Evolutionary conservation across 2,888 invertebrate genomes (phyloP).

Genomic region (Drosophila yooni): DNA sequence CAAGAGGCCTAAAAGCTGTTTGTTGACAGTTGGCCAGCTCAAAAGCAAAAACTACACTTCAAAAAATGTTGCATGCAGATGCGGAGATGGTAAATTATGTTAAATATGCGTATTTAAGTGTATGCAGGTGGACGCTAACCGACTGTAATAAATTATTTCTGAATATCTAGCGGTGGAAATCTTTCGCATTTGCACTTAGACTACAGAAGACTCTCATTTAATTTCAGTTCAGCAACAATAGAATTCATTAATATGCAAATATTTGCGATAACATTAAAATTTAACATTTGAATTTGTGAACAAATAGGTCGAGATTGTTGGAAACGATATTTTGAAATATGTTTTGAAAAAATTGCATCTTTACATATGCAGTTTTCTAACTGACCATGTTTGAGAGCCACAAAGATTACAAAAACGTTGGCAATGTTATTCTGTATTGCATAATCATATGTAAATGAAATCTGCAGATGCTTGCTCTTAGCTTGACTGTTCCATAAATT

Average conservation of each 20-base stretch:
- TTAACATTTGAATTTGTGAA: neutral
- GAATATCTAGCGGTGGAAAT: neutral
- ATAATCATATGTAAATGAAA: conserved; percentile 57
- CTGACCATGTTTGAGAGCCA: neutral
- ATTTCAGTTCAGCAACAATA: neutral
- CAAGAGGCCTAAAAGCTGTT: conserved; percentile 68
- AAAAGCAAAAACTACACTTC: conserved; percentile 27
- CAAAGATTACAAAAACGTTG: neutral
- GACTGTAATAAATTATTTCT: neutral
- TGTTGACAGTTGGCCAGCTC: conserved; percentile 45
- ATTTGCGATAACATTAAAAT: neutral
- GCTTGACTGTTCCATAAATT: conserved; percentile 37
- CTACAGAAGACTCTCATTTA: neutral
- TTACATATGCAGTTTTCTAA: neutral
- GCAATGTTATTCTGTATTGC: conserved; percentile 3
- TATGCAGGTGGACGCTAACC: neutral
- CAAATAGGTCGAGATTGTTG: neutral
- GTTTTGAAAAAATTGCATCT: neutral
- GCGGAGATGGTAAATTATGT: conserved; percentile 17
- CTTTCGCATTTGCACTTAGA: neutral
- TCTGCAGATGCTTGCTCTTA: conserved; percentile 28
- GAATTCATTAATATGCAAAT: neutral
- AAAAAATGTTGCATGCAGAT: conserved; percentile 43
- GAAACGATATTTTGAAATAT: neutral
- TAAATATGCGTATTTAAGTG: conserved; percentile 40